phyloP scores from a whole-genome alignment of 1,140 invertebrate species.

The Lepeophtheirus salmonis region DNA sequence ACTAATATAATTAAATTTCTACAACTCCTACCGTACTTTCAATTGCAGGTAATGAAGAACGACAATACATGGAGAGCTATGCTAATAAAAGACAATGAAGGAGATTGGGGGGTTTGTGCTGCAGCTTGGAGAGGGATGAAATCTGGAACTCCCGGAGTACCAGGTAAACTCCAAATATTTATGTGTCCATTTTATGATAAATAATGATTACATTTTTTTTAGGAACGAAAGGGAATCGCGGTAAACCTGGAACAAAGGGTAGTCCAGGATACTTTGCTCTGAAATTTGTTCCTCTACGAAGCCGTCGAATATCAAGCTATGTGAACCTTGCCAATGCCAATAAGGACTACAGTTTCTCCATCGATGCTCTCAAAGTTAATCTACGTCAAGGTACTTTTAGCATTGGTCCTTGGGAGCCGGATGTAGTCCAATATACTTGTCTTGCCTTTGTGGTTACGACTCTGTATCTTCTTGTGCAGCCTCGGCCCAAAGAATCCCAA shows the following conservation, averaged over 20 bases:
- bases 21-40: not conserved
- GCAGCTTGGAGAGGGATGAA: constrained; percentile 14
- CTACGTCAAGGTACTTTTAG: not conserved
- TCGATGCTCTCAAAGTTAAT: not conserved
- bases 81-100: constrained; percentile 14
- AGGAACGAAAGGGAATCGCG: not conserved
- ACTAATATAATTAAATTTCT: too few relatives aligned
- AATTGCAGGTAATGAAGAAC: not conserved
- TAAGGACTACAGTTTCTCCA: not conserved
- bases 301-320: not conserved
- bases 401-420: not conserved
- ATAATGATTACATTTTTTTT: not conserved
- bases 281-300: constrained; percentile 4
- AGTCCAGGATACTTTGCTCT: constrained; percentile 15
- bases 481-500: not conserved
- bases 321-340: not conserved
- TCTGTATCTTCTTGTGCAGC: constrained; percentile 4
- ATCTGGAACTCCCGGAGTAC: constrained; percentile 5
- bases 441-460: not conserved
- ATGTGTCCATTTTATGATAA: not conserved
- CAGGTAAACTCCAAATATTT: not conserved
- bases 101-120: constrained; percentile 9
- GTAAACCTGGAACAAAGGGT: not conserved
- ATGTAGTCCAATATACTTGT: not conserved
- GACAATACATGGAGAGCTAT: constrained; percentile 9